Conservation (phyloP, 2,113 vertebrate species). For the Bagarius yarrelli region DNA sequence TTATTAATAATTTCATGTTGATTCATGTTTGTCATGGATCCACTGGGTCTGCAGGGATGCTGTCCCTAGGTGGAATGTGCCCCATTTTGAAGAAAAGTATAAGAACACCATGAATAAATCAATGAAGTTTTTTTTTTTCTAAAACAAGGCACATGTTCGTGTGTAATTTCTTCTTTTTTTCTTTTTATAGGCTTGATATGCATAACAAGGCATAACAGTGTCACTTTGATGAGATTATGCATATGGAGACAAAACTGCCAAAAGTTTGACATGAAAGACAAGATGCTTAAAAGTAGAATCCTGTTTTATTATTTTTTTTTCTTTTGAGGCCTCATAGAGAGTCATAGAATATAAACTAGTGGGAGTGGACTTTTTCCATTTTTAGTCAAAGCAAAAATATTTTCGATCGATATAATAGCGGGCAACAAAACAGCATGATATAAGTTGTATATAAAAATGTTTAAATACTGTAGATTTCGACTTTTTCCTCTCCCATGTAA, state of each 20-base stretch:
- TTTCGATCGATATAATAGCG: too few relatives aligned
- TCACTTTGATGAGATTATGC: conserved; percentile 50
- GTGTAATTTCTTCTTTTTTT: conserved; percentile 44
- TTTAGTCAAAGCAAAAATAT: conserved; percentile 6
- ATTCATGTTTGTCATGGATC: conserved; percentile 61
- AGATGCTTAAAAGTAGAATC: conserved; percentile 33
- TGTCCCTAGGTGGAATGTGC: conserved; percentile 49
- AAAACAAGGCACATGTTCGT: conserved; percentile 52
- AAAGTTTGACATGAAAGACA: conserved; percentile 45
- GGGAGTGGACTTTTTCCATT: not conserved
- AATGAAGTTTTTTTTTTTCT: conserved; percentile 45
- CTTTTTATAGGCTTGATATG: conserved; percentile 61
- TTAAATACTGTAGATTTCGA: too few relatives aligned
- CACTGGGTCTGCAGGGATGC: conserved; percentile 53
- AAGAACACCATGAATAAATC: conserved; percentile 60
- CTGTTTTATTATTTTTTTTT: conserved; percentile 28
- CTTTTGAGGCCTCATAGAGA: conserved; percentile 7
- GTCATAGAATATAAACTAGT: conserved; percentile 10
- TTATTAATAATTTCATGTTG: conserved; percentile 61
- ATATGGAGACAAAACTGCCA: conserved; percentile 48
- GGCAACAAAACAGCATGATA: too few relatives aligned
- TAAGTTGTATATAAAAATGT: too few relatives aligned
- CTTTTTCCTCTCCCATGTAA: too few relatives aligned
- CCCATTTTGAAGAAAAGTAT: conserved; percentile 53
- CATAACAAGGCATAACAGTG: conserved; percentile 46